Percentiles rank a stretch among this genome's conserved stretches.
Conservation (phyloP, 2,888 invertebrate species). For the Drosophila rellima region DNA sequence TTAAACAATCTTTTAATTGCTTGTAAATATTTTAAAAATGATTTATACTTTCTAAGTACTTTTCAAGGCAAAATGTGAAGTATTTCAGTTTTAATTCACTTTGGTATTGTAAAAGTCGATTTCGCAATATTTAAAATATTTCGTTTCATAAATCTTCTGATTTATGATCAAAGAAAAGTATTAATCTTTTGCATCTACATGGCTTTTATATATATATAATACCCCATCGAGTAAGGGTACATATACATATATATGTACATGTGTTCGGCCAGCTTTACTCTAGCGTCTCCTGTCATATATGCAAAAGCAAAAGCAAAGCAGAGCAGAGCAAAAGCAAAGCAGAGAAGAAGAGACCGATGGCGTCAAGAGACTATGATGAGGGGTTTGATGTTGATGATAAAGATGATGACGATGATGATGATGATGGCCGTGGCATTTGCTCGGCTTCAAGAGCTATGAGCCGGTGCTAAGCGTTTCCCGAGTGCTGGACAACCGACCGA, state of each 20-base stretch:
- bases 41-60: not conserved
- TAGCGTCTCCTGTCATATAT: constrained; percentile 29
- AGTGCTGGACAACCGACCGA: constrained; percentile 42
- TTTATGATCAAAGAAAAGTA: not conserved
- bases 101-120: not conserved
- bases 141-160: constrained; percentile 1
- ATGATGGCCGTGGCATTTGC: constrained; percentile 40
- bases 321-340: constrained; percentile 30
- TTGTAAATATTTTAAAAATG: not conserved
- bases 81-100: not conserved
- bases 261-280: constrained; percentile 6
- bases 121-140: not conserved
- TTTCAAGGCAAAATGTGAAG: not conserved
- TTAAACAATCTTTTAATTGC: not conserved
- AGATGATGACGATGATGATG: constrained; percentile 24
- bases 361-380: constrained; percentile 46
- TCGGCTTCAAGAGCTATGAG: constrained; percentile 26
- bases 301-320: constrained; percentile 35
- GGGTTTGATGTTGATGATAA: constrained; percentile 49
- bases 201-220: not conserved
- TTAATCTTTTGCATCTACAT: constrained; percentile 4
- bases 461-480: constrained; percentile 47
- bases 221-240: constrained; percentile 30
- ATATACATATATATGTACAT: constrained; percentile 5
- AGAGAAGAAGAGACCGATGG: constrained; percentile 24